Evolutionary conservation across 2,888 invertebrate genomes (phyloP).

Genomic region (Ochropleura plecta): DNA sequence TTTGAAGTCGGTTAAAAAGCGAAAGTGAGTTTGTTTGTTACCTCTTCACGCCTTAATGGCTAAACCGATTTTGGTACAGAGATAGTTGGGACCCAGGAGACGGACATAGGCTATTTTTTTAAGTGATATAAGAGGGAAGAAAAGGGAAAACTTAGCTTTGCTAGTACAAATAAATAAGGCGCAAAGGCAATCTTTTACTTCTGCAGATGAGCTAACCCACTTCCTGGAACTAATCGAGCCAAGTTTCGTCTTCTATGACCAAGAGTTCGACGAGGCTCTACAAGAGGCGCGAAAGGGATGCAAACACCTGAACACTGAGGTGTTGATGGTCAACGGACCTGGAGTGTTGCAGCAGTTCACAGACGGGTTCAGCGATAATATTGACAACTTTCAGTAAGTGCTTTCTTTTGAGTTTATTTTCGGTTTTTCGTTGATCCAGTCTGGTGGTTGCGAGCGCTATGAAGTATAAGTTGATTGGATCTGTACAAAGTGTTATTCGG

Average conservation of each 20-base stretch:
- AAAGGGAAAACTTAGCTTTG: too few relatives aligned
- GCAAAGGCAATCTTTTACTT: background rate
- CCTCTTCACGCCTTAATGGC: too few relatives aligned
- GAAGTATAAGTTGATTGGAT: too few relatives aligned
- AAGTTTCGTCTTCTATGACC: conserved; percentile 73
- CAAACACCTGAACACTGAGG: conserved; percentile 33
- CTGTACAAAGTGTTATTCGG: background rate
- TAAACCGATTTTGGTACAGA: too few relatives aligned
- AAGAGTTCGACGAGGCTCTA: conserved; percentile 62
- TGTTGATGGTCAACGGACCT: conserved; percentile 65
- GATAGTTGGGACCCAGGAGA: too few relatives aligned
- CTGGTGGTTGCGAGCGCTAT: background rate
- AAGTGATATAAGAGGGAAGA: too few relatives aligned
- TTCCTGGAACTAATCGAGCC: conserved; percentile 73
- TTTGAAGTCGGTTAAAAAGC: too few relatives aligned
- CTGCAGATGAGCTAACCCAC: conserved; percentile 72
- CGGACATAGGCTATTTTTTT: too few relatives aligned
- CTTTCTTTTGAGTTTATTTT: background rate
- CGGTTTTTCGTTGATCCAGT: too few relatives aligned
- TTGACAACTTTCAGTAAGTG: conserved; percentile 68
- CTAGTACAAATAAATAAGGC: too few relatives aligned
- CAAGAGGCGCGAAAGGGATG: conserved; percentile 34
- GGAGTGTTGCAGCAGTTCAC: conserved; percentile 61
- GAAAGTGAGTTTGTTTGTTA: too few relatives aligned
- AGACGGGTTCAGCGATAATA: conserved; percentile 59